Base-by-base conservation (phyloP, 2,113 vertebrate species). In the rat (Rattus norvegicus) region DNA sequence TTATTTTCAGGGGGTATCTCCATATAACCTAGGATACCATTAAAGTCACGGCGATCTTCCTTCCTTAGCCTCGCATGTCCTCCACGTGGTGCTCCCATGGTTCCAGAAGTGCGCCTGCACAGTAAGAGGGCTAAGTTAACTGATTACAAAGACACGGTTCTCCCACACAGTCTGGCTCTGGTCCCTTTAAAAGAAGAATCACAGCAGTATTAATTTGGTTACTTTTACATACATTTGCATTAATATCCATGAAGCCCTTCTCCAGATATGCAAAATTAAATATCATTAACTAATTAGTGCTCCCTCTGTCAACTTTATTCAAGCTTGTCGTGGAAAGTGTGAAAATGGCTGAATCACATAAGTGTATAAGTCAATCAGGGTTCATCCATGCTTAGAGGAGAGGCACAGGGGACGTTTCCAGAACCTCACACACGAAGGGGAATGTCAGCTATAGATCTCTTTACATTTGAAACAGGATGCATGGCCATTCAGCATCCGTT, bases 181-280 rank as follows among this genome's bases (percentile, higher is more conserved):
- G 56, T 93, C 43, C 63, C 75, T 52, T 79, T 90, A 80, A 93
- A 90, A 94, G 70, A 80, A 72, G 49, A 70, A 24, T 22, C 49
- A 94, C 3, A 69, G 52, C 16, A 75, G 85, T 75, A 79, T 95
- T 93, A 77, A 95, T 97, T 92, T 97, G 94, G 72, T 87, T 97
- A 92, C 93, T 95, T 97, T 97, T 94, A 84, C 88, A 95, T 92
- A 96, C 90, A 97, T 95, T 73, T 97, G 86, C 72, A 89, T 96
- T 92, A 86, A 94, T 96, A 95, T 81, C 22, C 33, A 89, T 89
- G 52, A 97, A 33, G 7, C 26, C 39, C 39, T 84, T 92, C 69
- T 94, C 4, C 59, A 90, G 28, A 72, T 90, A 90, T 89, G 84
- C 83, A 97, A 96, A 96, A 93, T 96, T 93, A 92, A 90, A 63